Base-by-base conservation (phyloP, 2,113 vertebrate species). In the Lagenorhynchus albirostris region DNA sequence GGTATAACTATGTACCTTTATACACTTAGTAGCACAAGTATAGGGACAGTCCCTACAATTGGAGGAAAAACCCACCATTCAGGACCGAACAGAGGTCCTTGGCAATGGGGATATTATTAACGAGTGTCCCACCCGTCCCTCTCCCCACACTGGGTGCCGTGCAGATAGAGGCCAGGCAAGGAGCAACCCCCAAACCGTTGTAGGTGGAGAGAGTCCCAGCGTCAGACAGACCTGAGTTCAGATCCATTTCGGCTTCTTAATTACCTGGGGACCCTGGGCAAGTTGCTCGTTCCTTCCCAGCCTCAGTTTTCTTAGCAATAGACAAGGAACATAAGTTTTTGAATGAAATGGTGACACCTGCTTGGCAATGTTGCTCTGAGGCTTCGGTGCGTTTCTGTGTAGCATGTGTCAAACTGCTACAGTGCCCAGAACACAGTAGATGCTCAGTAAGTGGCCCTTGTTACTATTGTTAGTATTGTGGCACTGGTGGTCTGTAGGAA, bases 261-360 rank as follows among this genome's bases (percentile, higher is more conserved):
- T 67, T 62, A 0, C 33, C 26, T 68, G 70, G 63, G 70, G 38
- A 25, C 8, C 38, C 29, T 80, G 58, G 68, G 55, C n/a, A 63
- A 23, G 81, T 77, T 71, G 36, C 3, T 47, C 33, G 2, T 55
- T 47, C 21, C 70, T 84, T 82, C 29, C 80, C 18, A 68, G 2
- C 29, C 41, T 41, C 0, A 7, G 8, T 55, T 88, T 97, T 94
- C 77, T 89, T 67, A 13, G 29, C 38, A 25, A 11, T 25, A 1
- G 60, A 95, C 84, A 83, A 80, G 44, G 91, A 87, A 38, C 25
- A 13, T 23, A 36, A 2, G 47, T 33, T 63, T 83, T 93, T 76
- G 65, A 91, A 31, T 41, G 25, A 41, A 44, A 6, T 14, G 50
- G 8, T 7, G 62, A 25, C 58, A 13, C 71, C 70, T 44, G 20